Conservation (phyloP, 30 jellyfish, hydroid and myxozoan genomes). For the Phacellophora camtschatica region DNA sequence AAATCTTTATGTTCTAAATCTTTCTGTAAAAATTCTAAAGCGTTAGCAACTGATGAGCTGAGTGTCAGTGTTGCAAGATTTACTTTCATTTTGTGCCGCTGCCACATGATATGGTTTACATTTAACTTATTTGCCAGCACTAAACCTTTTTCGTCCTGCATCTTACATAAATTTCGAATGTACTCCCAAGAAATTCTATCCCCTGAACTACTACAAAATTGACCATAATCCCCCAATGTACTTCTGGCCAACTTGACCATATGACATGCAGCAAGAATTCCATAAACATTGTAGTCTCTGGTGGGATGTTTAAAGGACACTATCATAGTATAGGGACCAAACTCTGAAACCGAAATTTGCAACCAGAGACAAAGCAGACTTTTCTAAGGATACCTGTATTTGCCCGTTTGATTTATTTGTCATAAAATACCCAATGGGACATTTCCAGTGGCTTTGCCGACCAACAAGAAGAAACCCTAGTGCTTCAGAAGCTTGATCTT, state of each 20-base stretch:
- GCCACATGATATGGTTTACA: slow-evolving; percentile 20
- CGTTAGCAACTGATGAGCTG: slow-evolving; percentile 32
- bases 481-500: slow-evolving; percentile 20
- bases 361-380: slow-evolving; percentile 31
- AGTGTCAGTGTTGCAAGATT: slow-evolving; percentile 24
- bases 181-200: too few relatives aligned
- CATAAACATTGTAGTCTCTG: slow-evolving; percentile 17
- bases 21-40: slow-evolving; percentile 14
- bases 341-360: slow-evolving; percentile 33
- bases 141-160: slow-evolving; percentile 45
- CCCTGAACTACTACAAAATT: too few relatives aligned
- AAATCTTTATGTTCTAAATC: slow-evolving; percentile 22
- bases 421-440: background rate
- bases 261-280: slow-evolving; percentile 26
- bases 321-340: slow-evolving; percentile 30
- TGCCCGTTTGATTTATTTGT: slow-evolving; percentile 3
- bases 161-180: background rate
- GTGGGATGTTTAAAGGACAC: slow-evolving; percentile 32
- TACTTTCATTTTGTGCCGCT: slow-evolving; percentile 50
- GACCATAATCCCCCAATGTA: too few relatives aligned
- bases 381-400: slow-evolving; percentile 13
- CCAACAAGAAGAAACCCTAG: slow-evolving; percentile 26
- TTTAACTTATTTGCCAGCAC: slow-evolving; percentile 25
- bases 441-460: slow-evolving; percentile 10
- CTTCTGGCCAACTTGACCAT: slow-evolving; percentile 23